phyloP scores from a whole-genome alignment of 2,113 vertebrate species.

The Archilochus colubris region DNA sequence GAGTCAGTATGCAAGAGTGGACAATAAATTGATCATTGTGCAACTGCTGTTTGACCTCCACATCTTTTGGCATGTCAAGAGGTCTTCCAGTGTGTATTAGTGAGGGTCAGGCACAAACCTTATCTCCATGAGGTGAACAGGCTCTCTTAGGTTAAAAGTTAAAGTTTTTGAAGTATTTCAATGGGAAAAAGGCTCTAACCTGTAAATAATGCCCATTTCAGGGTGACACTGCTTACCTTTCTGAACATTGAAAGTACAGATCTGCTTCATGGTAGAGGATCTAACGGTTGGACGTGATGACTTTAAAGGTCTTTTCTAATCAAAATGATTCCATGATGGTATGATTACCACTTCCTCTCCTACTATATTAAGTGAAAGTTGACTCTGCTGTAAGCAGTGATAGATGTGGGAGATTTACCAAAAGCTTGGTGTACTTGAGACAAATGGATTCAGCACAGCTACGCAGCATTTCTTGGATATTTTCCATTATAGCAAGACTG shows the following conservation, averaged over 20 bases:
- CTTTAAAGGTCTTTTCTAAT: too few species aligned
- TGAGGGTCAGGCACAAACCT: neutral
- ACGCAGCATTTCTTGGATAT: neutral
- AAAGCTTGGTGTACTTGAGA: neutral
- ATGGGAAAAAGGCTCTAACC: neutral
- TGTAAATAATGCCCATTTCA: neutral
- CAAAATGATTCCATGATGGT: too few species aligned
- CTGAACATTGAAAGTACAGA: neutral
- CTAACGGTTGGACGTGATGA: too few species aligned
- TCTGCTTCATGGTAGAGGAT: neutral
- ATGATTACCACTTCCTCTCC: neutral
- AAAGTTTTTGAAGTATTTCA: neutral
- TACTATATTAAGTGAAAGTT: neutral
- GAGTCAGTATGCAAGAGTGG: neutral
- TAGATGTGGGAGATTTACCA: neutral
- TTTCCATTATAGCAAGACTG: neutral
- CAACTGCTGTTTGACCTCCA: neutral
- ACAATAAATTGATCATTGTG: neutral
- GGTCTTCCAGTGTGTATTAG: neutral
- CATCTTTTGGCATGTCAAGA: neutral
- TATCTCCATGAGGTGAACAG: neutral
- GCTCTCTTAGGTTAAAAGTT: neutral
- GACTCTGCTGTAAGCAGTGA: neutral
- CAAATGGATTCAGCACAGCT: neutral
- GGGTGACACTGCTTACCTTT: neutral